A percentile compares a stretch with the other conserved stretches of the same genome.
Evolutionary conservation across 2,113 vertebrate species (phyloP).

Genomic region (Spilogale gracilis): DNA sequence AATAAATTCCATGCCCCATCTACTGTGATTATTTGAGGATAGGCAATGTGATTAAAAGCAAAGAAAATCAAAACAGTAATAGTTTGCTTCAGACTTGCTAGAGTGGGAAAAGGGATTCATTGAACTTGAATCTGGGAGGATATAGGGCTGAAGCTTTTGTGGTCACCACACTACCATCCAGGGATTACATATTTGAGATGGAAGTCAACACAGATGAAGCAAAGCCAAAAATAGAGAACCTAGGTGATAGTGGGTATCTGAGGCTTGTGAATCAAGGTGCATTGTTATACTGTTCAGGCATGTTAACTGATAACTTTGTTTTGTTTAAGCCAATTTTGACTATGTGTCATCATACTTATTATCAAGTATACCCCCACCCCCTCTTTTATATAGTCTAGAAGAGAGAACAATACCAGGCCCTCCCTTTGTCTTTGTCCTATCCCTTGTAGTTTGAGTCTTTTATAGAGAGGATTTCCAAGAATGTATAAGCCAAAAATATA

Average conservation of each 20-base stretch:
- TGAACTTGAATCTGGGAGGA: not conserved
- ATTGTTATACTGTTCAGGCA: not conserved
- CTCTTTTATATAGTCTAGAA: not conserved
- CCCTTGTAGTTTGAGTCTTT: not conserved
- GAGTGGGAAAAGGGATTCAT: not conserved
- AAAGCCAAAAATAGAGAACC: not conserved
- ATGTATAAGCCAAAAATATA: not conserved
- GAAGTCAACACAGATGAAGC: not conserved
- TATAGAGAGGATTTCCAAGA: not conserved
- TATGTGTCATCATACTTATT: not conserved
- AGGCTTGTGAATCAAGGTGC: not conserved
- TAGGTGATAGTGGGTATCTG: not conserved
- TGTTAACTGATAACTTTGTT: not conserved
- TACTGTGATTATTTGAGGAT: not conserved
- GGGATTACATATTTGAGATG: not conserved
- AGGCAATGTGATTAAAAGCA: not conserved
- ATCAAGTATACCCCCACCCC: not conserved
- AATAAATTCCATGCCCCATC: not conserved
- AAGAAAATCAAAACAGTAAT: not conserved
- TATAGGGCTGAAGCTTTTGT: not conserved
- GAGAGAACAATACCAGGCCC: not conserved
- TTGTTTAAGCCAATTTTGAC: not conserved
- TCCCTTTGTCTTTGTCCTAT: not conserved
- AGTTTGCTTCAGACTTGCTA: not conserved
- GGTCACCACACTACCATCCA: not conserved